Base-by-base conservation (phyloP, 2,113 vertebrate genomes). In the Proterorhinus semilunaris region DNA sequence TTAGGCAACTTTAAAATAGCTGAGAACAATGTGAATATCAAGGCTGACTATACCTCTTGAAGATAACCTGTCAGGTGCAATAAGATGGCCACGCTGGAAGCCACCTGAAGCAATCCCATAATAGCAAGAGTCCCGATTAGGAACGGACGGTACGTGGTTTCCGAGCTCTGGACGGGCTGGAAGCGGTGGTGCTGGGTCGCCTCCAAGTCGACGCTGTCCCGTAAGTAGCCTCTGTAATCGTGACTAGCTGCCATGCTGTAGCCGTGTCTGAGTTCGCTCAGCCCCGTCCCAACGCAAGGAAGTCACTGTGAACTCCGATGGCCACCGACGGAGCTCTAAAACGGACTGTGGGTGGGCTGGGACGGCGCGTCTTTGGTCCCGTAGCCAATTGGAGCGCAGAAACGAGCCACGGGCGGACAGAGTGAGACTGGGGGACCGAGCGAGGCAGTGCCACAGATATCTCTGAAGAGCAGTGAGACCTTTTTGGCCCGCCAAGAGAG, bases 21-120 rank as follows among this genome's bases (percentile, higher is more conserved):
- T 5, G 12, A 53, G 10, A 6, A 55, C 27, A 62, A 9, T 17
- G 43, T 15, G n/a, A 2, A 52, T 6, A 44, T 7, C 3, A 1
- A 36, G 0, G 7, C 2, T 13, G 11, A 21, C 15, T 88, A 50
- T 36, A 94, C 93, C 89, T 90, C 94, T 85, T 91, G 91, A 66
- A 97, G 94, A 91, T 98, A 96, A 47, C 95, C 94, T 74, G 95
- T 93, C 87, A 97, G 94, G 90, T 98, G 97, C 65, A 98, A 85
- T 74, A 98, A 91, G 69, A 98, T 93, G 2, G 96, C 95, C 54
- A 97, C 90, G 76, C 95, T 96, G 87, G 96, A 98, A n/a, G 95
- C 93, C 65, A 97, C 93, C 91, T 99, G 97, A 17, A 96, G 95
- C 87, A 97, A 83, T 69, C 94, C 96, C 91, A 98, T 93, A 4